phyloP scores from a whole-genome alignment of 2,888 invertebrate species.

The Hypselothyrea guttata region DNA sequence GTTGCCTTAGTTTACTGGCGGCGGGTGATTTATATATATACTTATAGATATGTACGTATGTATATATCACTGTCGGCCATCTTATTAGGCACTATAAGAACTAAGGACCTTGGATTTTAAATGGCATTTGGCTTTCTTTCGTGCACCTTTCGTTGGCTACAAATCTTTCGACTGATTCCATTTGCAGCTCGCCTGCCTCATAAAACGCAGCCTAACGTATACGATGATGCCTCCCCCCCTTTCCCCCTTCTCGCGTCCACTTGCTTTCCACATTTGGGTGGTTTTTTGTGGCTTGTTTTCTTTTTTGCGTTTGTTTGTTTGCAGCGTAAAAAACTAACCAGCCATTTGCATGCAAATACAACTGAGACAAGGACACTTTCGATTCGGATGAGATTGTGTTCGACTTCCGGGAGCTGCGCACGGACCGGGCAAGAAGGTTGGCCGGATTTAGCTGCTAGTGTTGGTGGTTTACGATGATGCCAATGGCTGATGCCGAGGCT shows the following conservation, averaged over 20 bases:
- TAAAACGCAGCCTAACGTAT: slow-evolving; percentile 52
- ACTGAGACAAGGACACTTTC: slow-evolving; percentile 43
- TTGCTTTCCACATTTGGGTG: not conserved
- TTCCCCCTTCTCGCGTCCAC: no score
- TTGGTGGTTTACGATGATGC: no score
- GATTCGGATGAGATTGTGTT: slow-evolving; percentile 14
- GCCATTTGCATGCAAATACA: slow-evolving; percentile 56
- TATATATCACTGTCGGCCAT: no score
- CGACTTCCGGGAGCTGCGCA: not conserved
- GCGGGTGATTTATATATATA: no score
- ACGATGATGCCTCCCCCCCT: not conserved
- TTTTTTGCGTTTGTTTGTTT: not conserved
- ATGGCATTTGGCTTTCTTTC: slow-evolving; percentile 5
- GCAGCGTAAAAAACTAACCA: slow-evolving; percentile 41
- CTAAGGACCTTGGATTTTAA: slow-evolving; percentile 5
- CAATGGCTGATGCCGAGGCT: not conserved
- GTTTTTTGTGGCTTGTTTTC: not conserved
- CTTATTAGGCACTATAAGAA: no score
- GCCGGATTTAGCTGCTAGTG: no score
- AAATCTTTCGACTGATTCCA: slow-evolving; percentile 43
- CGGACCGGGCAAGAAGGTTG: not conserved
- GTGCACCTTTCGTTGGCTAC: slow-evolving; percentile 24
- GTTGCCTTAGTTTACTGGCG: no score
- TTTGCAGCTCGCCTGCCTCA: slow-evolving; percentile 33
- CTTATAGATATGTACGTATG: no score